Evolutionary conservation across 2,113 vertebrate species (phyloP), one percentile per base, ranked within the genome.

Genomic region (Phalacrocorax pelagicus): DNA sequence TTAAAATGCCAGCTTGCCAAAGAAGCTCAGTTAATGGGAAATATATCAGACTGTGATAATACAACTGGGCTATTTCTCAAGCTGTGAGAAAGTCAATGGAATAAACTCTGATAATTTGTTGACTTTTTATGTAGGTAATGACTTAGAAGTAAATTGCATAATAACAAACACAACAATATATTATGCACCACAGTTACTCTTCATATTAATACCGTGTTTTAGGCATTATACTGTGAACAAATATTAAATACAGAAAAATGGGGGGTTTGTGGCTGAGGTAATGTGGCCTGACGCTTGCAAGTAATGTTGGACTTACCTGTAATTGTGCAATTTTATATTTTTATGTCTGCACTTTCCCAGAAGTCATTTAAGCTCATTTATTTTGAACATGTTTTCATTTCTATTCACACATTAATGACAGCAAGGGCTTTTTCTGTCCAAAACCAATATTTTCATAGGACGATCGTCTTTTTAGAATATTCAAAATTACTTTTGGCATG

Each of bases 41-140:
- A 98, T 98, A 98, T 96, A 98, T 98, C 98, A 98, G 98, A 98
- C 95, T 49, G 96, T 96, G 98, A 98, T 98, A 98, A 98, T 98
- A 98, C 91, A 98, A 98, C 98, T 96, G 97, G 95, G 97, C 97
- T 96, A 97, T 98, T 98, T 98, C 98, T 98, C 98, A 98, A 98
- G 97, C 97, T 97, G 97, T 96, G 97, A 97, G 98, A 97, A 97
- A 97, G 98, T 97, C 98, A 97, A 92, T 94, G 96, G 96, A 97
- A 98, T 96, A 98, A 98, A 98, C 97, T 97, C 96, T 19, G 96
- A 98, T 98, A 97, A 97, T 98, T 98, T 96, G 96, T 97, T 90
- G 97, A 97, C 82, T 97, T 97, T 96, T 95, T 96, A 94, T 2
- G 57, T 52, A 78, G 97, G 79, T 65, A 94, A 96, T 75, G 70